Evolutionary conservation across 2,797 vertebrate genomes (phyloP).

Genomic region (Fistularia commersonii): DNA sequence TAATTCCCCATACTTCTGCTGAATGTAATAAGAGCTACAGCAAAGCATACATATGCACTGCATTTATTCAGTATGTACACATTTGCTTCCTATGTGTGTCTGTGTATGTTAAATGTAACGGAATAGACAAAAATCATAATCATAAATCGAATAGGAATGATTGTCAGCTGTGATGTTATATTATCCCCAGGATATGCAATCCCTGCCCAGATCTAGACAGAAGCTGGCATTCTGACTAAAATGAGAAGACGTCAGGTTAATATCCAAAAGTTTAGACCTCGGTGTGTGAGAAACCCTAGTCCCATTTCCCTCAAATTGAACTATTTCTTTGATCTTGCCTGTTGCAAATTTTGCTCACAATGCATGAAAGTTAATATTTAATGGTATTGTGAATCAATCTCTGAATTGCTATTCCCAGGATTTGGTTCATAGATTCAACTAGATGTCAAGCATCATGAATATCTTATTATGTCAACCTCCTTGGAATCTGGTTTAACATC

Average conservation of each 20-base stretch:
- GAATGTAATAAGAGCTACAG: too few relatives aligned
- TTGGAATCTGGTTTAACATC: background rate
- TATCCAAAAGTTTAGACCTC: background rate
- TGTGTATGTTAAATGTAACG: too few relatives aligned
- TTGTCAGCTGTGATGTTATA: conserved; percentile 22
- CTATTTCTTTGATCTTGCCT: conserved; percentile 15
- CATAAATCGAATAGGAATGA: conserved; percentile 10
- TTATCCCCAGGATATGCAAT: conserved; percentile 25
- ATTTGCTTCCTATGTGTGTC: too few relatives aligned
- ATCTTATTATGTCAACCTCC: background rate
- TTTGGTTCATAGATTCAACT: background rate
- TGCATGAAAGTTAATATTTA: conserved; percentile 5
- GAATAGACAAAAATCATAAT: too few relatives aligned
- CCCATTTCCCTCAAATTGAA: conserved; percentile 1
- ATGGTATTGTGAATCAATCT: conserved; percentile 3
- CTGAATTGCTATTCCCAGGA: background rate
- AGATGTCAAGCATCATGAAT: background rate
- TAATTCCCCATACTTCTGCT: too few relatives aligned
- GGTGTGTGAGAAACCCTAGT: background rate
- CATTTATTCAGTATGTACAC: too few relatives aligned
- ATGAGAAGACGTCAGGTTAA: conserved; percentile 5
- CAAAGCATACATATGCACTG: too few relatives aligned
- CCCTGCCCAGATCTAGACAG: conserved; percentile 15
- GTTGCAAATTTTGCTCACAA: conserved; percentile 13
- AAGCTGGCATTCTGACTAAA: conserved; percentile 10